phyloP scores from a whole-genome alignment of 2,113 vertebrate species.

The Sander lucioperca region DNA sequence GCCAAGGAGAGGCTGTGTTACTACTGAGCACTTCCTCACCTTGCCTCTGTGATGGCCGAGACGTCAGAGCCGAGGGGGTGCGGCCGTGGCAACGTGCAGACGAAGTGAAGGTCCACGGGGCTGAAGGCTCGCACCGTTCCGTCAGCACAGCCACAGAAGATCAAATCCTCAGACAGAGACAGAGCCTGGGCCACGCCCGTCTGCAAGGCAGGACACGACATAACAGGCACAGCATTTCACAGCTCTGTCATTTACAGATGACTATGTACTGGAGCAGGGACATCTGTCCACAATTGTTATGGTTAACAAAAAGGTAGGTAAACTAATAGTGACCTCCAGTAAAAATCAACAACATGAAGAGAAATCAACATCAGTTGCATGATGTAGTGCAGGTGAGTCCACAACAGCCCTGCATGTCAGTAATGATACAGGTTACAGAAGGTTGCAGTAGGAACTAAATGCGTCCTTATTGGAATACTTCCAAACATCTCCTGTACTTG shows the following conservation, averaged over 20 bases:
- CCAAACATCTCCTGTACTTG: slow-evolving; percentile 51
- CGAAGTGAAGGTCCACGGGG: slow-evolving; percentile 90
- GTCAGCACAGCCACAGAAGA: slow-evolving; percentile 95
- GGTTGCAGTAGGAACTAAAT: background rate
- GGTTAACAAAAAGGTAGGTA: background rate
- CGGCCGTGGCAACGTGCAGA: slow-evolving; percentile 91
- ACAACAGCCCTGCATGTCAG: background rate
- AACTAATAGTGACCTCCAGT: background rate
- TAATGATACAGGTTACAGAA: slow-evolving; percentile 17
- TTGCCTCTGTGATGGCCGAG: slow-evolving; percentile 87
- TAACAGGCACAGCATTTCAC: background rate
- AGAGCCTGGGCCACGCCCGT: slow-evolving; percentile 83
- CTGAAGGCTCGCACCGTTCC: slow-evolving; percentile 93
- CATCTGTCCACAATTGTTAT: background rate
- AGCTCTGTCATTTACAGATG: background rate
- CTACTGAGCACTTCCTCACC: slow-evolving; percentile 80
- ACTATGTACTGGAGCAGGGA: background rate
- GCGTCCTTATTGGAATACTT: slow-evolving; percentile 21
- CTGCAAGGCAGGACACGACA: slow-evolving; percentile 40
- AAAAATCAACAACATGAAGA: background rate
- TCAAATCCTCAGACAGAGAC: slow-evolving; percentile 91
- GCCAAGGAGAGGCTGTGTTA: slow-evolving; percentile 23
- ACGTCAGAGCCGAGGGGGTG: slow-evolving; percentile 91
- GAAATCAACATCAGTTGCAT: background rate
- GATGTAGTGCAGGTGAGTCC: background rate